Evolutionary conservation across 2,113 vertebrate species (phyloP), one percentile per base, ranked within the genome.

Genomic region (Microtus pennsylvanicus): DNA sequence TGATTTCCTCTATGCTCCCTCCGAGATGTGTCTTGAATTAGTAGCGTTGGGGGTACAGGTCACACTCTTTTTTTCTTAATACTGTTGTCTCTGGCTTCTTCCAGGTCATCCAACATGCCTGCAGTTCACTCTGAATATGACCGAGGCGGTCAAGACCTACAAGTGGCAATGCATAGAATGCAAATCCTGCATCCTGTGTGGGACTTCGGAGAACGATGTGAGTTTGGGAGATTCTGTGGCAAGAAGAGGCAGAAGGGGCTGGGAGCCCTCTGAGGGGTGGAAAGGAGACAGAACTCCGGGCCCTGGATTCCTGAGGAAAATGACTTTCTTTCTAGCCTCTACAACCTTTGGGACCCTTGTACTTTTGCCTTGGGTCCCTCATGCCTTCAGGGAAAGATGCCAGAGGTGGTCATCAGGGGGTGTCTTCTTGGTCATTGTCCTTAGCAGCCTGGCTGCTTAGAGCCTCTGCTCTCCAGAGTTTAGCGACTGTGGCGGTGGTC

Each of bases 121-220:
- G 98, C 99, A 99, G 98, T 99, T 99, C 98, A 99, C 99, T 42
- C 99, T 99, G 96, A 99, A 99, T 98, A 99, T 99, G 99, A 99
- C 99, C 30, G 99, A 99, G 98, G 99, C 99, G 0, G 99, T 99
- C 97, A 99, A 99, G 98, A 99, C 99, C 94, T 99, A 99, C 99
- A 99, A 99, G 98, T 99, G 99, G 99, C 99, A 99, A 98, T 99
- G 99, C 98, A 99, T 99, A 97, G 99, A 99, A 98, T 99, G 99
- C 99, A 99, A 99, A 98, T 99, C 99, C 95, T 99, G 99, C 98
- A 99, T 99, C 98, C 98, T 99, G 96, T 99, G 99, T 90, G 99
- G 99, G 95, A 99, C 99, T 82, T 99, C 99, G 0, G 99, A 99
- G 98, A 99, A 99, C 0, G 99, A 99, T 24, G 99, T 99, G 98